phyloP scores from a whole-genome alignment of 2,888 invertebrate species.

The Ophion costatus region DNA sequence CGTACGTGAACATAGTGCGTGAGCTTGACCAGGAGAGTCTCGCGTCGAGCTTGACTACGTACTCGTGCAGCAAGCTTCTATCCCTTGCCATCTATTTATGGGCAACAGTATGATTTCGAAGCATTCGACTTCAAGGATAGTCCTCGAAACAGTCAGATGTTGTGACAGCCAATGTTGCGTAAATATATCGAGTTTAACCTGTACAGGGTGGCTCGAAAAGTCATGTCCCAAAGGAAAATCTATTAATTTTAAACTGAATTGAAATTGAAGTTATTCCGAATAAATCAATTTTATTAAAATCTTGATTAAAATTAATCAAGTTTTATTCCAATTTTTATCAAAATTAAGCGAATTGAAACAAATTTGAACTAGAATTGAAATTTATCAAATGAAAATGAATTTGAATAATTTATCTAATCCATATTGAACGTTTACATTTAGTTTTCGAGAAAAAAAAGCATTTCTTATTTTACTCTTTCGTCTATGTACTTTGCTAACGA shows the following conservation, averaged over 20 bases:
- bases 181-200: background rate
- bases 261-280: too few relatives aligned
- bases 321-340: too few relatives aligned
- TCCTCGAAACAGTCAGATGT: background rate
- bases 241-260: background rate
- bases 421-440: too few relatives aligned
- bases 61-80: constrained; percentile 42
- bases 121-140: background rate
- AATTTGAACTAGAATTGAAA: too few relatives aligned
- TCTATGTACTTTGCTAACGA: background rate
- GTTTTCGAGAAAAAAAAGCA: background rate
- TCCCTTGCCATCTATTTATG: constrained; percentile 10
- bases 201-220: background rate
- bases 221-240: background rate
- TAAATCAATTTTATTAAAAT: too few relatives aligned
- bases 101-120: background rate
- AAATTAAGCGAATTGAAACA: too few relatives aligned
- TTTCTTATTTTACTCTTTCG: background rate
- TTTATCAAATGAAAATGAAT: too few relatives aligned
- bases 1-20: constrained; percentile 40
- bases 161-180: background rate
- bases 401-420: too few relatives aligned
- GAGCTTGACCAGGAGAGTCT: constrained; percentile 25
- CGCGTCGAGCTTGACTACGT: constrained; percentile 42
- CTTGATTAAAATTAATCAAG: too few relatives aligned